These are phyloP conservation scores for Drosophila meridionalis DNA, from an alignment of 2,888 invertebrate genomes.

Conservation along the genomic window DNA sequence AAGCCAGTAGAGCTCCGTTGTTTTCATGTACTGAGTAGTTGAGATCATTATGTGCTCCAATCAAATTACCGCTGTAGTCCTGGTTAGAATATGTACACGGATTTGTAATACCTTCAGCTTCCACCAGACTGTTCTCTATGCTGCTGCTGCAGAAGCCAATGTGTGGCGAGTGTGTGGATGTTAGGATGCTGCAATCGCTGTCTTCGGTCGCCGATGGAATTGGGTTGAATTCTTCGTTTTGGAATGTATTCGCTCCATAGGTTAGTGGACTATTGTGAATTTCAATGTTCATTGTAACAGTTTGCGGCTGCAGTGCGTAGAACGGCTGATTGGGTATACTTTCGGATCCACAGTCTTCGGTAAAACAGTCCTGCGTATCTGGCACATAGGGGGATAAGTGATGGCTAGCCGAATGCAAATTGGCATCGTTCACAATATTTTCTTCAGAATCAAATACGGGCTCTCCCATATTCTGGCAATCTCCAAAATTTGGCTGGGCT, in stretches of 20 bases:
- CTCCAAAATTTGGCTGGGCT: slow-evolving; percentile 47
- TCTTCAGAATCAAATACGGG: slow-evolving; percentile 76
- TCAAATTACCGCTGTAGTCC: slow-evolving; percentile 66
- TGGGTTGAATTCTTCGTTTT: slow-evolving; percentile 73
- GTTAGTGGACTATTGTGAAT: slow-evolving; percentile 75
- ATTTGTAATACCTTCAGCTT: slow-evolving; percentile 61
- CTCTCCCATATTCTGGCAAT: slow-evolving; percentile 61
- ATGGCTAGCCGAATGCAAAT: slow-evolving; percentile 83
- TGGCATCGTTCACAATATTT: slow-evolving; percentile 83
- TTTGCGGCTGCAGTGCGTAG: slow-evolving; percentile 68
- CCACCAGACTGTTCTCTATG: slow-evolving; percentile 56
- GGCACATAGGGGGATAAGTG: slow-evolving; percentile 62
- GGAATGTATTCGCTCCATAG: slow-evolving; percentile 74
- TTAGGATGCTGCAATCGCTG: slow-evolving; percentile 78
- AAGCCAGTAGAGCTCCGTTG: slow-evolving; percentile 78
- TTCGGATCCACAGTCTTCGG: slow-evolving; percentile 60
- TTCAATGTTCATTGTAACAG: slow-evolving; percentile 83
- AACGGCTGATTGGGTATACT: slow-evolving; percentile 51
- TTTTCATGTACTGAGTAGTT: slow-evolving; percentile 77
- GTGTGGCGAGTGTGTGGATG: slow-evolving; percentile 73
- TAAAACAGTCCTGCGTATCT: slow-evolving; percentile 63
- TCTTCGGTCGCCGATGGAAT: slow-evolving; percentile 75
- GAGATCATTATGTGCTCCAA: slow-evolving; percentile 76
- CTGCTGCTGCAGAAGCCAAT: slow-evolving; percentile 59
- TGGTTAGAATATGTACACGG: slow-evolving; percentile 56